Evolutionary conservation across 2,797 vertebrate genomes (phyloP), one percentile per base, ranked within the genome.

Genomic region (Nannoperca australis): DNA sequence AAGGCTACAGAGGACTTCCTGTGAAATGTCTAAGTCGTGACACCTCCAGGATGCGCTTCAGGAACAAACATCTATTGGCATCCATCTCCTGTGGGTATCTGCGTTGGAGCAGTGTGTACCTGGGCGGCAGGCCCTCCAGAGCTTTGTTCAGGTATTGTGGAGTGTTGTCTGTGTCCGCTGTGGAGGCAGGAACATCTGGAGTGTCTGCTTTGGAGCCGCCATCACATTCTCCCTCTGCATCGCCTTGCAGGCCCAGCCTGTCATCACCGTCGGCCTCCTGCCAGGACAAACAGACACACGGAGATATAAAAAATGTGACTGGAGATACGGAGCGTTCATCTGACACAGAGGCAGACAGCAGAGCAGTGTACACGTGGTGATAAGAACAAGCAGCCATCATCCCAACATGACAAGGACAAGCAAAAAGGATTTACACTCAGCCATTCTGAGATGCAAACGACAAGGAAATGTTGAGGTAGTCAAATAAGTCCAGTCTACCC

Each of bases 71-170:
- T 22, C 30, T 56, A 56, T 1, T 11, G 1, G 30, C 32, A 0
- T 50, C 47, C 10, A 3, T 17, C 22, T 61, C 11, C 18, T 22
- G 50, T 38, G 70, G 32, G 61, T 15, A 0, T 66, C 6, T 55
- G 65, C 2, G 60, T 53, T 0, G 3, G 22, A 34, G 59, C 14
- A 2, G 30, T 0, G 60, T 4, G 0, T 96, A 99, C 98, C 98
- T 98, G 87, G 97, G 97, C 24, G 97, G 97, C 73, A 99, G 94
- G 34, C 98, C 98, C 86, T 97, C 96, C 58, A 99, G 94, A 69
- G 97, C 97, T 89, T 92, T 98, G 94, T 96, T 97, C 83, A 99
- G 96, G 89, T 95, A 97, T 93, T 97, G 91, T 60, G 98, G 98
- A 92, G 98, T 99, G 95, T 96, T 97, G 92, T 99, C 97, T 47